Evolutionary conservation across 2,888 invertebrate genomes (phyloP).

Genomic region (Carcina quercana): DNA sequence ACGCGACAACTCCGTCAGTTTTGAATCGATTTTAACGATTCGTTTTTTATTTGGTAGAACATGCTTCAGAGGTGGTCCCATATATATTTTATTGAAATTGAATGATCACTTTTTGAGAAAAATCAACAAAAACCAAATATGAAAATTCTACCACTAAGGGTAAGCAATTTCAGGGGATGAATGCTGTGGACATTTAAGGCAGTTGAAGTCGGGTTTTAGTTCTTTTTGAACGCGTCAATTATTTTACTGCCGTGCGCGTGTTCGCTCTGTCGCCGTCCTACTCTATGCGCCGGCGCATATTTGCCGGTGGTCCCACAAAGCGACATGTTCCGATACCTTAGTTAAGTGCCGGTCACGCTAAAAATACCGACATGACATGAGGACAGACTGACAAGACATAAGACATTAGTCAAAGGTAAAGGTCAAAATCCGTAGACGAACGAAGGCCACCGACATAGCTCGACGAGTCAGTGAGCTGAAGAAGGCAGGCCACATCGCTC

Average conservation of each 20-base stretch:
- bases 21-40: too few relatives aligned
- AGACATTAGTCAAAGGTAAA: background rate
- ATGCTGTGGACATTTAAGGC: background rate
- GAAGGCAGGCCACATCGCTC: background rate
- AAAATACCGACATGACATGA: background rate
- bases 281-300: slow-evolving; percentile 7
- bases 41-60: too few relatives aligned
- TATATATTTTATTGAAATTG: too few relatives aligned
- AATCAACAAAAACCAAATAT: too few relatives aligned
- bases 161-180: background rate
- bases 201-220: background rate
- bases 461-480: background rate
- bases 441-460: background rate
- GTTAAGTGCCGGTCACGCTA: slow-evolving; percentile 8
- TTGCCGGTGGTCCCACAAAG: slow-evolving; percentile 7
- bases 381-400: too few relatives aligned
- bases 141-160: background rate
- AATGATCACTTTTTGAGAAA: too few relatives aligned
- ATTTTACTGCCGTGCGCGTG: background rate
- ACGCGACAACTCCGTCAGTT: too few relatives aligned
- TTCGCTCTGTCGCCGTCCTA: background rate
- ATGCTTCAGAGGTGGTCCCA: too few relatives aligned
- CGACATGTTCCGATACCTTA: slow-evolving; percentile 6
- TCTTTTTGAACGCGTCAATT: background rate
- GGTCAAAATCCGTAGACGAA: background rate